Conservation (phyloP, 1,140 invertebrate genomes). For the Diorhabda elongata region DNA sequence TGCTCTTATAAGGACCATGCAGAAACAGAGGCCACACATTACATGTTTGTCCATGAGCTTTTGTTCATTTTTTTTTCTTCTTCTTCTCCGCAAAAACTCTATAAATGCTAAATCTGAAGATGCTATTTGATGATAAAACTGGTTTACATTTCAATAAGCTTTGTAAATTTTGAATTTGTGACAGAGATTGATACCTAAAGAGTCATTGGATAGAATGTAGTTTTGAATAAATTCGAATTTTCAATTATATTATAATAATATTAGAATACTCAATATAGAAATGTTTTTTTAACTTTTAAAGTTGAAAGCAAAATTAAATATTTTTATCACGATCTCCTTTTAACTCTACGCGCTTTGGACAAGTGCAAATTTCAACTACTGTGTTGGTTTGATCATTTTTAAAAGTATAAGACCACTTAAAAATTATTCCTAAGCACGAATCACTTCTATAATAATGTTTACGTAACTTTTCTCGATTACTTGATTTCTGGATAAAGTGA, state of each 20-base stretch:
- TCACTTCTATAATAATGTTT: too few species aligned
- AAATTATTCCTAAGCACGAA: too few species aligned
- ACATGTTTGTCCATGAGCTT: slow-evolving; percentile 7
- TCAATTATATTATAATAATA: background rate
- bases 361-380: too few species aligned
- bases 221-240: background rate
- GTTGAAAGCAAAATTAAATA: too few species aligned
- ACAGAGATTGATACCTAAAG: slow-evolving; percentile 2
- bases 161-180: slow-evolving; percentile 3
- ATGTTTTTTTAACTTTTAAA: too few species aligned
- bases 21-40: slow-evolving; percentile 7
- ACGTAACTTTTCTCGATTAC: too few species aligned
- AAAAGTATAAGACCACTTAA: too few species aligned
- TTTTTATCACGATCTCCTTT: too few species aligned
- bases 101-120: slow-evolving; percentile 2
- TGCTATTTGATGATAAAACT: slow-evolving; percentile 2
- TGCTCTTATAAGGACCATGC: slow-evolving; percentile 8
- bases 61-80: background rate
- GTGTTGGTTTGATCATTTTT: too few species aligned
- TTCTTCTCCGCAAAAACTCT: background rate
- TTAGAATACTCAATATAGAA: too few species aligned
- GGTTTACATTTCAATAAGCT: slow-evolving; percentile 2
- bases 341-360: too few species aligned
- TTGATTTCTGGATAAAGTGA: too few species aligned
- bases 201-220: background rate